phyloP scores from a whole-genome alignment of 2,113 vertebrate genomes.

The Tupaia chinensis region DNA sequence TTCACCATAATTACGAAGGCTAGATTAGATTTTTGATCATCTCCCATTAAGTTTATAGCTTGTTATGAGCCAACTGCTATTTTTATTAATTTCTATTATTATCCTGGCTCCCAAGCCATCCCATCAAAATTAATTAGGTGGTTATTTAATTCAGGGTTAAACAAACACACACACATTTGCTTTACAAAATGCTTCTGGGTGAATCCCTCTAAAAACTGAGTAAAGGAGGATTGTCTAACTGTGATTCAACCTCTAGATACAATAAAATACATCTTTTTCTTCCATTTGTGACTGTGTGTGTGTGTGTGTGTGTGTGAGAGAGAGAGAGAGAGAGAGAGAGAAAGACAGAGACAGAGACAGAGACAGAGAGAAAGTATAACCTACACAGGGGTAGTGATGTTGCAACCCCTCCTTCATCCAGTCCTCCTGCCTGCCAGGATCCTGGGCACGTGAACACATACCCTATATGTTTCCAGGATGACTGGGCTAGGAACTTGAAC shows the following conservation, averaged over 20 bases:
- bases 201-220: neutral
- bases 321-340: no score
- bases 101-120: neutral
- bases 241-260: constrained; percentile 1
- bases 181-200: constrained; percentile 37
- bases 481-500: no score
- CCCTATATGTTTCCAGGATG: no score
- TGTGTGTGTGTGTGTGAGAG: no score
- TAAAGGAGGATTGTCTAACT: neutral
- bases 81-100: constrained; percentile 50
- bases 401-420: no score
- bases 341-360: no score
- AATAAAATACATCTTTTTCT: constrained; percentile 8
- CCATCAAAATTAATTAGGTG: constrained; percentile 24
- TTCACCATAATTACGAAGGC: neutral
- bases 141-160: constrained; percentile 37
- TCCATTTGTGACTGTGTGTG: no score
- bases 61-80: neutral
- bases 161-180: neutral
- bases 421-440: no score
- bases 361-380: no score
- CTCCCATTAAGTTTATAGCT: neutral
- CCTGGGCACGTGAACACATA: no score
- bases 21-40: constrained; percentile 26
- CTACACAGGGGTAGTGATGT: no score